Conservation (phyloP, 1,140 invertebrate species). For the Melanaphis sacchari region DNA sequence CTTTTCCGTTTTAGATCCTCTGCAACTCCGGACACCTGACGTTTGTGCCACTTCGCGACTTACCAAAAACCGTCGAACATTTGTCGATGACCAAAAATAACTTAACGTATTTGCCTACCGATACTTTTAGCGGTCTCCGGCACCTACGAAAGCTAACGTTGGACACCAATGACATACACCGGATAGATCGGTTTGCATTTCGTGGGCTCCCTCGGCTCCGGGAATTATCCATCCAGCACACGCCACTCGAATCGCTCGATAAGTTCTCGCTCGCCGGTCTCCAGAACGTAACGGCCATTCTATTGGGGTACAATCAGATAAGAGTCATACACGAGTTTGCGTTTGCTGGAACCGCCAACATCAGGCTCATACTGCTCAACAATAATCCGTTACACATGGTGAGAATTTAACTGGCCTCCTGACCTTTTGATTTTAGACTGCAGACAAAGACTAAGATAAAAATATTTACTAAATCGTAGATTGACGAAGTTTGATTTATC, state of each 20-base stretch:
- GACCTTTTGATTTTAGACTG: not conserved
- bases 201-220: constrained; percentile 76
- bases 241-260: constrained; percentile 76
- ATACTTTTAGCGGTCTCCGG: constrained; percentile 77
- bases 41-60: constrained; percentile 75
- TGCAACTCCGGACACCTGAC: constrained; percentile 82
- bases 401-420: not conserved
- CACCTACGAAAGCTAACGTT: constrained; percentile 76
- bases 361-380: constrained; percentile 75
- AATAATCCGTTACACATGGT: constrained; percentile 80
- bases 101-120: constrained; percentile 77
- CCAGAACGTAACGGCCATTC: constrained; percentile 78
- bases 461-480: not conserved
- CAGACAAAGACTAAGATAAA: too few relatives aligned
- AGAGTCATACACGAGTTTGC: constrained; percentile 78
- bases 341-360: constrained; percentile 82
- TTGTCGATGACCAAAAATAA: constrained; percentile 82
- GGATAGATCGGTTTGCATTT: constrained; percentile 83
- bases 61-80: constrained; percentile 77
- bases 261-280: constrained; percentile 82
- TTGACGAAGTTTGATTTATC: not conserved
- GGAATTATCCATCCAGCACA: constrained; percentile 82
- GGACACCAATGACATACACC: constrained; percentile 81
- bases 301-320: constrained; percentile 80
- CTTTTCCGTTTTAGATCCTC: constrained; percentile 71